Percentiles rank a stretch among this genome's conserved stretches.
These are phyloP conservation scores for Pelobates cultripes DNA, from an alignment of 2,797 vertebrate genomes.

Conservation along the genomic window DNA sequence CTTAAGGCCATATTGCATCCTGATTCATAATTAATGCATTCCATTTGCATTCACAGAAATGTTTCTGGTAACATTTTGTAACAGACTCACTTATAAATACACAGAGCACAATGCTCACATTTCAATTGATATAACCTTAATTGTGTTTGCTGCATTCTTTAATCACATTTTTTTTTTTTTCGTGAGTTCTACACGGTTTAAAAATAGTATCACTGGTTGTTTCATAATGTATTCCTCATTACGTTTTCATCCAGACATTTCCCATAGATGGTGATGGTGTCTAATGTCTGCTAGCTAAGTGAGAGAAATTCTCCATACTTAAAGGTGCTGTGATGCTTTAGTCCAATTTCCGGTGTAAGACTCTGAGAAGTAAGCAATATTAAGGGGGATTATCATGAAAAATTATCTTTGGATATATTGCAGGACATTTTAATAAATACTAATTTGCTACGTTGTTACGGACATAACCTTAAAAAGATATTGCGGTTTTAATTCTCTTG, in stretches of 20 bases:
- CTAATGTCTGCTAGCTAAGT: background rate
- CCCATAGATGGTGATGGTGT: background rate
- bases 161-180: background rate
- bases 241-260: background rate
- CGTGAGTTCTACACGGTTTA: background rate
- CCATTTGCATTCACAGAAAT: constrained; percentile 24
- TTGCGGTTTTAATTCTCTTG: no score
- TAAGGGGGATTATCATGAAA: no score
- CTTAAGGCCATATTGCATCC: constrained; percentile 36
- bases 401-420: no score
- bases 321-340: constrained; percentile 30
- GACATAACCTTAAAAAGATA: no score
- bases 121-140: background rate
- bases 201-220: background rate
- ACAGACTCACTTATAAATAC: background rate
- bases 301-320: background rate
- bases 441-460: no score
- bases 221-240: background rate
- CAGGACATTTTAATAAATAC: no score
- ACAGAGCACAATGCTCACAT: background rate
- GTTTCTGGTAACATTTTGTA: constrained; percentile 11
- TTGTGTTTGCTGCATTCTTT: background rate
- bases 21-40: constrained; percentile 51
- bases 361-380: no score
- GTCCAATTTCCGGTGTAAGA: no score